Base-by-base conservation (phyloP, 2,888 invertebrate genomes). In the Venusia cambrica region DNA sequence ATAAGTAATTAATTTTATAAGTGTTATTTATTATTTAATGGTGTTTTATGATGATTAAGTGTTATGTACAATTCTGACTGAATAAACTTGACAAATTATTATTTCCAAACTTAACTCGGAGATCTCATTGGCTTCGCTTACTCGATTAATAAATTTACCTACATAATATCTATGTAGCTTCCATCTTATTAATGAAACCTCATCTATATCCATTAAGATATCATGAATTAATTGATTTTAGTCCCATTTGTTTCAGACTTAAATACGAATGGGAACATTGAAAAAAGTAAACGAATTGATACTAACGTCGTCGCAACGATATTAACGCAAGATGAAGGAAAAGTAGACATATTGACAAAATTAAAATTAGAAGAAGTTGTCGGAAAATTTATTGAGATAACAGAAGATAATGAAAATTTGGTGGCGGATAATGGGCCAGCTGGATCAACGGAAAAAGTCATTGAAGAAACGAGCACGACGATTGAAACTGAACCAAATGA, bases 311-410 rank as follows among this genome's bases (percentile, higher is more conserved):
- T 29, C 11, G 38, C 19, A n/a, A 11, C 27, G 13, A 29, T 46
- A 8, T 38, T 11, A 4, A 1, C 8, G 4, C 7, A 36, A n/a
- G 25, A 33, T 5, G 19, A 19, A 2, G 20, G 21, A 3, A 27
- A 39, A 10, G 68, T 73, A 31, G 68, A 73, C 7, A 69, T 64
- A 45, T 42, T 66, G 25, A 47, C 69, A 3, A 65, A 65, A 34
- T 46, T 85, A 39, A 65, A 65, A 34, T 46, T 85, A 41, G 71
- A 77, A 50, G 65, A 73, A 38, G 62, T 81, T 1, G 75, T 79
- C 5, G 79, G 77, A 25, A 74, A 73, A 59, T 72, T 75, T 2
- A 63, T 84, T 21, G 61, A 69, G 29, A 38, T 28, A 27, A 20
- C 18, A 22, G 27, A 40, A 19, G 27, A 39, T 18, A 17, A 25